A percentile compares a stretch with the other conserved stretches of the same genome.
phyloP scores from a whole-genome alignment of 64 coral and sea anemone genomes.

The Acropora yongei region DNA sequence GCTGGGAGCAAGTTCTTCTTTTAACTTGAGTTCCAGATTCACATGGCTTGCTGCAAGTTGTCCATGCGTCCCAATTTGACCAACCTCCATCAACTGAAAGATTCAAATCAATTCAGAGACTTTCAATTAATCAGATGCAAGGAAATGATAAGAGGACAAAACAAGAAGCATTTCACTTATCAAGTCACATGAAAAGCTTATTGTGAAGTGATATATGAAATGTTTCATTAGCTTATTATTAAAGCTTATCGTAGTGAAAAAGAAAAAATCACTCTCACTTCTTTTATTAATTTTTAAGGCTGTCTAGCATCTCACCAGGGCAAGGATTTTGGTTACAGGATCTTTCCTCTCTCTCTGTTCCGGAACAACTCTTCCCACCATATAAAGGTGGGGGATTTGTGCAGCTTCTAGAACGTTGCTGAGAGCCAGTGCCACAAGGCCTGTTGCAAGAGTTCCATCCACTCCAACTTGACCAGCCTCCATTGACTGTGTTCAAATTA shows the following conservation, averaged over 20 bases:
- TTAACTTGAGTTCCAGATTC: not conserved
- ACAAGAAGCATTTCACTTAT: too few species aligned
- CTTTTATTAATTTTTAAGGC: too few species aligned
- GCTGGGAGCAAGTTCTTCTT: conserved; percentile 1
- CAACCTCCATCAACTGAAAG: conserved; percentile 38
- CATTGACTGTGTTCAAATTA: not conserved
- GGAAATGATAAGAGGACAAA: too few species aligned
- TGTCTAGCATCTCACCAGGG: conserved; percentile 9
- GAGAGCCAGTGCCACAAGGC: conserved; percentile 3
- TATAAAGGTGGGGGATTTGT: not conserved
- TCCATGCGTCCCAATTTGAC: conserved; percentile 22
- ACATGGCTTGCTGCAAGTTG: conserved; percentile 14
- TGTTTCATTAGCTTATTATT: too few species aligned
- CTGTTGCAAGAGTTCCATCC: not conserved
- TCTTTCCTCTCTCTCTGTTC: not conserved
- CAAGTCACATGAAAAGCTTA: too few species aligned
- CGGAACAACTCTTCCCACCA: conserved; percentile 14
- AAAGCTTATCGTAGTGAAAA: too few species aligned
- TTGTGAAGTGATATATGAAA: too few species aligned
- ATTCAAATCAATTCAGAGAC: not conserved
- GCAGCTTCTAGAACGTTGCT: conserved; percentile 31
- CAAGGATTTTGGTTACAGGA: not conserved
- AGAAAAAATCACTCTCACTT: too few species aligned
- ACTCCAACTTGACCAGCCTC: conserved; percentile 34
- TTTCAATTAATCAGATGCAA: too few species aligned